Conservation (phyloP, 2,113 vertebrate species). For the Zapus hudsonius region DNA sequence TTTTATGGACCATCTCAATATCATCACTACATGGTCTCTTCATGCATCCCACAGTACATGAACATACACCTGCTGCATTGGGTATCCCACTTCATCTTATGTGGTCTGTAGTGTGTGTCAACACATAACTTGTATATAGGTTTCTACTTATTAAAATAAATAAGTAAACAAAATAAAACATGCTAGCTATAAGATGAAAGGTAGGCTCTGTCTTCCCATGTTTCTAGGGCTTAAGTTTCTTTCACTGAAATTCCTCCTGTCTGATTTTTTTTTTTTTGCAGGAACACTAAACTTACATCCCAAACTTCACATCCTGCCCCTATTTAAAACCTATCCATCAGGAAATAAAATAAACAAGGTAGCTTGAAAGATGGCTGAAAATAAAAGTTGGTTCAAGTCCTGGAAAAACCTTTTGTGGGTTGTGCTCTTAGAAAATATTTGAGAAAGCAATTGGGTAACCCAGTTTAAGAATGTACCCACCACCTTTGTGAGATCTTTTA, state of each 20-base stretch:
- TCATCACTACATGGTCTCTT: background rate
- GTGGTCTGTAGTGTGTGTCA: too few species aligned
- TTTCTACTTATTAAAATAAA: too few species aligned
- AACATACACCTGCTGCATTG: background rate
- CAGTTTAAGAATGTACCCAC: background rate
- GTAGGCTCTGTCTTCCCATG: background rate
- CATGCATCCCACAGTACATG: background rate
- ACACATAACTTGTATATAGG: too few species aligned
- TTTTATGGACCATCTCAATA: background rate
- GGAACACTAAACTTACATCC: background rate
- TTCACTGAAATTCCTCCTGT: background rate
- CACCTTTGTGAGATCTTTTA: background rate
- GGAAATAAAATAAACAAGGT: background rate
- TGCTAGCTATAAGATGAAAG: too few species aligned
- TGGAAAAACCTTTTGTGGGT: background rate
- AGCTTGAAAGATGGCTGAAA: background rate
- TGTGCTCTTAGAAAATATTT: background rate
- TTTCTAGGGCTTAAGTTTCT: background rate
- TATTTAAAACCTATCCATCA: background rate
- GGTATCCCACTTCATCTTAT: background rate
- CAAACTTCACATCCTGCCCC: background rate
- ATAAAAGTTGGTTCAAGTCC: background rate
- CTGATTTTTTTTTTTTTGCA: background rate
- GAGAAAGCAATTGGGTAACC: background rate
- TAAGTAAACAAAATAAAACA: too few species aligned